Base-by-base conservation (phyloP, 2,113 vertebrate genomes). In the Pyrgilauda ruficollis region DNA sequence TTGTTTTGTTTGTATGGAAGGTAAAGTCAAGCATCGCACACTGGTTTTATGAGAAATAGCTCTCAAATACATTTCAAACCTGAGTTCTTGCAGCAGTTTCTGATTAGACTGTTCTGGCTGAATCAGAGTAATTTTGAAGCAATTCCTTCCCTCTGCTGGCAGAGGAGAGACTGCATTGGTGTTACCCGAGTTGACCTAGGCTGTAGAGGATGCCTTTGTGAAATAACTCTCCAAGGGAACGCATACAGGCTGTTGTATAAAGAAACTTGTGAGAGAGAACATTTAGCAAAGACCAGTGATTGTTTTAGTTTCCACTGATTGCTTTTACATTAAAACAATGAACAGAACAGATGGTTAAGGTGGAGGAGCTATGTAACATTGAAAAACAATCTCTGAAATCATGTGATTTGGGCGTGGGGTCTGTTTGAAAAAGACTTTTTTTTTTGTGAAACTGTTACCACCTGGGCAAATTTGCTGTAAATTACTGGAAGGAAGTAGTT, bases 241-340 rank as follows among this genome's bases (percentile, higher is more conserved):
- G 77, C 4, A 4, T 41, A 43, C 59, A 84, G 37, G 46, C 61
- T 77, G 83, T 62, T 85, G 33, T 63, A 35, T 84, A 74, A 89
- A 83, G 50, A 80, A 88, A 55, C 35, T 58, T 72, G 17, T 0
- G 10, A 61, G 61, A 66, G 52, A 75, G 69, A 79, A 61, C 50
- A 87, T 61, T 78, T 59, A 73, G 52, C 33, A 66, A 79, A 91
- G 58, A 70, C 10, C 24, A 56, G 75, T 37, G 24, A 61, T 91
- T 89, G 64, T 68, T 95, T 82, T 73, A 16, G 15, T 83, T 96
- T 90, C 24, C 84, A 93, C 22, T 41, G 78, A 83, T 82, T 82
- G 37, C 53, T 87, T 91, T 87, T 79, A 44, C 2, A 0, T 94
- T 73, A 47, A 92, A 95, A 90, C 88, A 94, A 67, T 39, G 47